Conservation (phyloP, 2,113 vertebrate genomes). For the Crotalus horridus region DNA sequence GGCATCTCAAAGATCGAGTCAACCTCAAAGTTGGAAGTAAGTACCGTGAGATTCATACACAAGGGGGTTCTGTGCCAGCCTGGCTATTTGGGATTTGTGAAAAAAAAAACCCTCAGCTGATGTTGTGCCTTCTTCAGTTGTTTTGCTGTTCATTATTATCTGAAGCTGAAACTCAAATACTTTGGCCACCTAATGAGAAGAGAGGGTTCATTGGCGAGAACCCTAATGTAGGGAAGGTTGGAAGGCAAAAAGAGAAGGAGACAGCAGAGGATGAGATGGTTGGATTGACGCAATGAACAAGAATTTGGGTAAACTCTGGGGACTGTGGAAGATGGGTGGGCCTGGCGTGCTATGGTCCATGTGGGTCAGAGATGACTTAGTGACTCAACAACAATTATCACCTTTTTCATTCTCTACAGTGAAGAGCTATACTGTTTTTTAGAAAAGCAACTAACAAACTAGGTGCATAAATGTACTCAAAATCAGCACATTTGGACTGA, state of each 20-base stretch:
- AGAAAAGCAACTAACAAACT: neutral
- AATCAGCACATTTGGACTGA: neutral
- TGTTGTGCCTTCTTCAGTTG: neutral
- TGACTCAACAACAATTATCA: neutral
- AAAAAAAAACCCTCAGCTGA: neutral
- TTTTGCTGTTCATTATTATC: neutral
- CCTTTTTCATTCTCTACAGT: neutral
- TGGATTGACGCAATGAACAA: neutral
- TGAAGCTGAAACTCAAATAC: neutral
- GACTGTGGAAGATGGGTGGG: neutral
- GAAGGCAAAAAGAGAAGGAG: neutral
- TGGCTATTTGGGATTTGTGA: neutral
- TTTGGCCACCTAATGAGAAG: neutral
- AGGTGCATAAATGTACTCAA: neutral
- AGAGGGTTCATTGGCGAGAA: neutral
- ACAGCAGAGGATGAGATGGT: neutral
- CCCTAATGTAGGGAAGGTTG: neutral
- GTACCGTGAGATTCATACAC: slow-evolving; percentile 49
- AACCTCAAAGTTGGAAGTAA: slow-evolving; percentile 86
- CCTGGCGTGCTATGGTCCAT: neutral
- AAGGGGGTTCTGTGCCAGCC: neutral
- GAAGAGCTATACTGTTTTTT: neutral
- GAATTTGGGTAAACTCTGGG: neutral
- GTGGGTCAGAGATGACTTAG: neutral
- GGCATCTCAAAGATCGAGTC: slow-evolving; percentile 87